Conservation (phyloP, 37 sponge, comb jelly and placozoan species). For the Oscarella lobularis region DNA sequence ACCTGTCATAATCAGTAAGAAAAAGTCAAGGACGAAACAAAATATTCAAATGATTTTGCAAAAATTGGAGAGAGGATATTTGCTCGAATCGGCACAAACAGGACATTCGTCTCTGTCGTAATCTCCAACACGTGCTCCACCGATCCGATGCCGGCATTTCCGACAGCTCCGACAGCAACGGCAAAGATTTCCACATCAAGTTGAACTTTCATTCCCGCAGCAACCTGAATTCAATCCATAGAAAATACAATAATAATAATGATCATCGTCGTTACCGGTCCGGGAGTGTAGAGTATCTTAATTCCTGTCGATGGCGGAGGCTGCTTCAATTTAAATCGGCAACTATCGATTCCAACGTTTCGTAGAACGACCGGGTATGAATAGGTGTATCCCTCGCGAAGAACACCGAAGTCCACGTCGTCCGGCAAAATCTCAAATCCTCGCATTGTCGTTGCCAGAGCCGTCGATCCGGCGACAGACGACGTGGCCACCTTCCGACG, state of each 20-base stretch:
- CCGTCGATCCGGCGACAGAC: conserved; percentile 15
- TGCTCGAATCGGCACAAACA: conserved; percentile 72
- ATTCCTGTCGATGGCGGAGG: conserved; percentile 78
- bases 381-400: conserved; percentile 63
- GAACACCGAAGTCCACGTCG: conserved; percentile 68
- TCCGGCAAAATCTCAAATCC: conserved; percentile 59
- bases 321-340: conserved; percentile 76
- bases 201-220: conserved; percentile 70
- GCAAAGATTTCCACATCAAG: conserved; percentile 71
- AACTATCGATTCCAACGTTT: conserved; percentile 67
- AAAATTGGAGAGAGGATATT: conserved; percentile 43
- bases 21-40: background rate
- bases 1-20: background rate
- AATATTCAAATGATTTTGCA: background rate
- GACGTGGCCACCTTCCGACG: conserved; percentile 58
- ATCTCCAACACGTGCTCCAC: conserved; percentile 57
- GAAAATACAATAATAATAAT: background rate
- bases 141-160: conserved; percentile 26
- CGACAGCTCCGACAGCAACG: conserved; percentile 61
- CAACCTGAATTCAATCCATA: conserved; percentile 38
- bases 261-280: too few relatives aligned
- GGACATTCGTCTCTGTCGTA: conserved; percentile 45
- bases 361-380: conserved; percentile 32
- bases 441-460: conserved; percentile 24
- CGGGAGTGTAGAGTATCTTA: conserved; percentile 49